Evolutionary conservation across 2,888 invertebrate species (phyloP), one percentile per base, ranked within the genome.

Genomic region (Candidula unifasciata): DNA sequence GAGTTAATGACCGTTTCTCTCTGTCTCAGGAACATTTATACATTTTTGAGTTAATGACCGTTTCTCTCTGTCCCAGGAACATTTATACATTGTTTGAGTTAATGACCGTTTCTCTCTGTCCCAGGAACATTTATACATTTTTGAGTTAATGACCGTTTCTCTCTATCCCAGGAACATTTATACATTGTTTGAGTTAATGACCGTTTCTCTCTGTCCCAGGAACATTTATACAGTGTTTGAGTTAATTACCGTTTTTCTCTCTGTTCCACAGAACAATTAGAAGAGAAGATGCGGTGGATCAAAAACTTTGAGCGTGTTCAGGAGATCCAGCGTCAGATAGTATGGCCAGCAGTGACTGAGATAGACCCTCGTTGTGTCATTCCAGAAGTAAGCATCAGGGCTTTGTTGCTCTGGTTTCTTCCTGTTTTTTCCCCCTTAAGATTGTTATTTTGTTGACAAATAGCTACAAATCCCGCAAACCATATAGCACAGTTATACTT

Each of bases 201-300:
- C 60, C 0, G 18, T 60, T 24, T 24, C 21, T 60, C 60, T 60
- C n/a, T n/a, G n/a, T 21, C 21, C 3, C 21, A 60, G 6, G n/a
- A 60, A 60, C 60, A 60, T 18, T 24, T 60, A 60, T 24, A 13
- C 27, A 66, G 30, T 27, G n/a, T 24, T 27, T 60, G 60, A 24
- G 60, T 3, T 16, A 5, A 24, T n/a, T 2, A 60, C 60, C n/a
- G n/a, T n/a, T n/a, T 64, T 30, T 13, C 1, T 69, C 18, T 69
- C 6, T 73, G 30, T 16, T 24, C 52, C 44, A 73, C 27, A 95
- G 95, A 95, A 86, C 95, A 95, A 88, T 94, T 95, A 84, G 95
- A 95, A 90, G 95, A 95, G 89, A 95, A 95, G 89, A 95, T 95
- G 94, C 95, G 95, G 89, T 95, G 95, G 95, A 93, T 95, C 85